Conservation (phyloP, 2,888 invertebrate genomes). For the Erebia palarica region DNA sequence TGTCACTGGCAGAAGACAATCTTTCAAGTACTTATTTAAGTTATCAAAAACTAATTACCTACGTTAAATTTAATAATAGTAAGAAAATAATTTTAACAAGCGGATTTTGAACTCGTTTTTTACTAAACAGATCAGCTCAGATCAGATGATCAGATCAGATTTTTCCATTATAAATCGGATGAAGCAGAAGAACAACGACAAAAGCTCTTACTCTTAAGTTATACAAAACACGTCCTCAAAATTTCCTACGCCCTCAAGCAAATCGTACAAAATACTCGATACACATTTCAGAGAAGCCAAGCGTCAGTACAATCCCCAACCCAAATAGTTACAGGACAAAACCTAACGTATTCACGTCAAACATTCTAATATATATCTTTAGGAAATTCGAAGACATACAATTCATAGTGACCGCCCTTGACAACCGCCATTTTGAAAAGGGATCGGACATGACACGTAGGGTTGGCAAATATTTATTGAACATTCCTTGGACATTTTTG, state of each 20-base stretch:
- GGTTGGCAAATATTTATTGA: slow-evolving; percentile 68
- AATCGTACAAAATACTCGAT: background rate
- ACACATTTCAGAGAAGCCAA: slow-evolving; percentile 22
- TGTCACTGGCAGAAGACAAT: too few species aligned
- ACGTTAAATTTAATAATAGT: too few species aligned
- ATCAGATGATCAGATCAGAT: too few species aligned
- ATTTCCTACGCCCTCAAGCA: background rate
- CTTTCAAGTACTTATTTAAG: too few species aligned
- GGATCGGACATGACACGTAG: slow-evolving; percentile 74
- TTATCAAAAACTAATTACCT: too few species aligned
- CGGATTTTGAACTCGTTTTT: too few species aligned
- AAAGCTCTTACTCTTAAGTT: too few species aligned
- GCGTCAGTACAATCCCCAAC: slow-evolving; percentile 23
- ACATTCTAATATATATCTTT: slow-evolving; percentile 70
- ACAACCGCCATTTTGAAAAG: slow-evolving; percentile 74
- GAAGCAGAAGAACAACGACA: too few species aligned
- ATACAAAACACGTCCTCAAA: background rate
- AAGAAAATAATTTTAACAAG: too few species aligned
- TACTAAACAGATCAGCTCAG: too few species aligned
- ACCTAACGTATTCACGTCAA: slow-evolving; percentile 49
- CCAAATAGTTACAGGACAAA: slow-evolving; percentile 36
- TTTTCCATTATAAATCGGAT: too few species aligned
- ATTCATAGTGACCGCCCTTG: slow-evolving; percentile 68
- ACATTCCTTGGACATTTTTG: slow-evolving; percentile 49
- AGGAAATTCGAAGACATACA: slow-evolving; percentile 57